Evolutionary conservation across 2,113 vertebrate species (phyloP).

Genomic region (Solenodon paradoxus): DNA sequence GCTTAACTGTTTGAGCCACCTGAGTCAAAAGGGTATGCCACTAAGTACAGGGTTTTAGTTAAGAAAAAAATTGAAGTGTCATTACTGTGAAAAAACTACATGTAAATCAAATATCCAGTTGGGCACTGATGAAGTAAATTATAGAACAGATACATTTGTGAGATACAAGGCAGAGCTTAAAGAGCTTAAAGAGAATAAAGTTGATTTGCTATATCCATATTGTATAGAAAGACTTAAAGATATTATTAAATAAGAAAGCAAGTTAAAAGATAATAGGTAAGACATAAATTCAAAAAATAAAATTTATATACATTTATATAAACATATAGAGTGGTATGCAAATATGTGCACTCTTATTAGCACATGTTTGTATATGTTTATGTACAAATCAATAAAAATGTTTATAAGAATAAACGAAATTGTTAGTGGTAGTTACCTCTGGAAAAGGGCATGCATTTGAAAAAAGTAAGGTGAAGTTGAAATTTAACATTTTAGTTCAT

Average conservation of each 20-base stretch:
- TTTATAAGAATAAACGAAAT: neutral
- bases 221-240: neutral
- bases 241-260: neutral
- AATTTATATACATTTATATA: neutral
- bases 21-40: too few species aligned
- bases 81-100: too few species aligned
- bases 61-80: too few species aligned
- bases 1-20: too few species aligned
- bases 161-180: neutral
- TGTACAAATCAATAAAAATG: neutral
- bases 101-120: too few species aligned
- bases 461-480: neutral
- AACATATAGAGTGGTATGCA: neutral
- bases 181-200: neutral
- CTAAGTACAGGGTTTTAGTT: too few species aligned
- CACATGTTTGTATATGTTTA: neutral
- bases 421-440: neutral
- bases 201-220: neutral
- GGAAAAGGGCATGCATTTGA: neutral
- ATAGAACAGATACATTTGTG: neutral
- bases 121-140: too few species aligned
- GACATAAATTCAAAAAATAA: neutral
- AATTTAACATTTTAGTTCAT: neutral
- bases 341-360: neutral
- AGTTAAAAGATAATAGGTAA: neutral